Base-by-base conservation (phyloP, 2,113 vertebrate genomes). In the Psettodes erumei region DNA sequence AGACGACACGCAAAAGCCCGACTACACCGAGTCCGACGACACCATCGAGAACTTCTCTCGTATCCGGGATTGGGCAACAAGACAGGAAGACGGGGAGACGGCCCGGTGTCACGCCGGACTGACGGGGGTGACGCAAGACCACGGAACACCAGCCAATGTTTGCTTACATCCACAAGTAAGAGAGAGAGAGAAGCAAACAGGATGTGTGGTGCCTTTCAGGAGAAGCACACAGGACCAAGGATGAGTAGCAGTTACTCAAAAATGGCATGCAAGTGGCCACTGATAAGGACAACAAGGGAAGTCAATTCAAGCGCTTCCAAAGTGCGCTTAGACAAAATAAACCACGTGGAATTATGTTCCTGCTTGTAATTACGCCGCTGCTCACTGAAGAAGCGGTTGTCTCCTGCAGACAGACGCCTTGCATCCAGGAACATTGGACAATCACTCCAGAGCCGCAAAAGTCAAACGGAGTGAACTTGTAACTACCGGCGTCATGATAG, bases 101-200 rank as follows among this genome's bases (percentile, higher is more conserved):
- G 55, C 48, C 13, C 27, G 71, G 47, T 47, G 60, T 61, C 55
- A 70, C 48, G 63, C 48, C 32, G 45, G 18, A 54, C 28, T 32
- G 27, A 75, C 28, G 13, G 61, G n/a, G 50, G 32, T 71, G 58
- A 68, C 8, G 61, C 28, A 77, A 83, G 33, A 37, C 16, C 28
- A 23, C 32, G 66, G 53, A 66, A 77, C 12, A 25, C 19, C 5
- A 30, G 54, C 77, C 63, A 27, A 42, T 53, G 61, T 73, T 77
- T 55, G 48, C 61, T 60, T 50, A 38, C 43, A 68, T 73, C 63
- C 55, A 45, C 67, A 58, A 43, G 60, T 13, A 45, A 69, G 32
- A 45, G 30, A 61, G 48, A 61, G 48, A 48, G 48, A 50, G 48
- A 83, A 30, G 35, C 67, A 84, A 84, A 88, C 83, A 87, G 86